Percentiles rank a stretch among this genome's conserved stretches.
Evolutionary conservation across 1,140 invertebrate species (phyloP).

Genomic region (Anoplophora glabripennis): DNA sequence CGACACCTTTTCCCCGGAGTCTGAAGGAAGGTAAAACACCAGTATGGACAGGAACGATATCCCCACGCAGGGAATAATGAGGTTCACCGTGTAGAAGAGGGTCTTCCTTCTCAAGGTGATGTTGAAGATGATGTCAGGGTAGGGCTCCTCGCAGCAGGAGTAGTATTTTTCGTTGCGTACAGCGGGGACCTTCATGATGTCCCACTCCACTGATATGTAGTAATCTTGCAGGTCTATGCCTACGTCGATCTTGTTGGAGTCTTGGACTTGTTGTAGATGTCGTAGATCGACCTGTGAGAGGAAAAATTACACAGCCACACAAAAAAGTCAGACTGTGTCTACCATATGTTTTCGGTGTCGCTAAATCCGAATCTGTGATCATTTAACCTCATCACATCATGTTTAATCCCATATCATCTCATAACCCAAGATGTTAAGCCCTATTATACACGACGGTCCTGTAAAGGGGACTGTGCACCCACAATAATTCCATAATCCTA

Average conservation of each 20-base stretch:
- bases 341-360: no score
- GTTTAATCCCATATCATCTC: no score
- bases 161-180: constrained; percentile 86
- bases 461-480: no score
- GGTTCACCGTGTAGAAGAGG: constrained; percentile 95
- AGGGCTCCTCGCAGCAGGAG: constrained; percentile 87
- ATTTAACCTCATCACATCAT: no score
- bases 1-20: constrained; percentile 96
- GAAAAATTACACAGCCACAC: background rate
- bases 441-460: no score
- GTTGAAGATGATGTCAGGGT: constrained; percentile 97
- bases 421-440: no score
- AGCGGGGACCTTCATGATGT: constrained; percentile 87
- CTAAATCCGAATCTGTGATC: no score
- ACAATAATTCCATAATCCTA: no score
- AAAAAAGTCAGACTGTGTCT: no score
- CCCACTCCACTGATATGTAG: constrained; percentile 97
- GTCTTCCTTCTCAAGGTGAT: constrained; percentile 94
- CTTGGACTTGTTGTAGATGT: constrained; percentile 76
- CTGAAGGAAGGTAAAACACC: constrained; percentile 97
- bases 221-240: constrained; percentile 92
- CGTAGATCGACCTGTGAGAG: constrained; percentile 76
- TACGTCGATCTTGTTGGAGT: constrained; percentile 78
- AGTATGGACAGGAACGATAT: constrained; percentile 96
- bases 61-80: constrained; percentile 94